These are phyloP conservation scores for Pterocles gutturalis DNA, from an alignment of 2,113 vertebrate species.

Conservation along the genomic window DNA sequence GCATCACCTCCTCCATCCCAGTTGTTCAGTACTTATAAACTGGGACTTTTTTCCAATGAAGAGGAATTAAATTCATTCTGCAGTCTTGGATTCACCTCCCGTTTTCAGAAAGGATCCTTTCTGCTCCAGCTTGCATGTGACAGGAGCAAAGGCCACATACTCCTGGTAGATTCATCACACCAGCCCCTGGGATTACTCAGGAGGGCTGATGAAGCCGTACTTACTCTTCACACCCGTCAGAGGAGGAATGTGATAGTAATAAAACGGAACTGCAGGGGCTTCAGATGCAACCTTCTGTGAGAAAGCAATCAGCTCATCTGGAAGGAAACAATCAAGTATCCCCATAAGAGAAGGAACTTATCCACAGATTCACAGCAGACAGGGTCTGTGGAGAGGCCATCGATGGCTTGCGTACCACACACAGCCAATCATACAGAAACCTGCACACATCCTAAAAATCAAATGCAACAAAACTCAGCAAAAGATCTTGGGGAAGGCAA, in stretches of 20 bases:
- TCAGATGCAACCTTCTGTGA: slow-evolving; percentile 84
- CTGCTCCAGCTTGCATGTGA: neutral
- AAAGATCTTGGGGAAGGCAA: neutral
- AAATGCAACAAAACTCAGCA: neutral
- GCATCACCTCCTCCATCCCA: neutral
- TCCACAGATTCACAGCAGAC: neutral
- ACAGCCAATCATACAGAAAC: neutral
- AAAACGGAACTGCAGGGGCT: slow-evolving; percentile 88
- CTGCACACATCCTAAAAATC: neutral
- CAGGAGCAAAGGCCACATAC: neutral
- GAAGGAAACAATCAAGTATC: neutral
- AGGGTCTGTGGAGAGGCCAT: neutral
- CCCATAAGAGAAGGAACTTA: neutral
- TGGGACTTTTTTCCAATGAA: neutral
- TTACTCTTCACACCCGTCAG: slow-evolving; percentile 89
- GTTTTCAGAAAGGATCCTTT: neutral
- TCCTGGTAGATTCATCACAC: neutral
- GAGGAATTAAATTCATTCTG: neutral
- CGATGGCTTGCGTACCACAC: neutral
- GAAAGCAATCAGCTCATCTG: slow-evolving; percentile 84
- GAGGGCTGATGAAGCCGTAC: slow-evolving; percentile 42
- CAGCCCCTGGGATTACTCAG: neutral
- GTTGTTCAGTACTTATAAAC: neutral
- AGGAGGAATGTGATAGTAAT: slow-evolving; percentile 92
- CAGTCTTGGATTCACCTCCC: neutral